phyloP scores from a whole-genome alignment of 2,113 vertebrate genomes.

The Proterorhinus semilunaris region DNA sequence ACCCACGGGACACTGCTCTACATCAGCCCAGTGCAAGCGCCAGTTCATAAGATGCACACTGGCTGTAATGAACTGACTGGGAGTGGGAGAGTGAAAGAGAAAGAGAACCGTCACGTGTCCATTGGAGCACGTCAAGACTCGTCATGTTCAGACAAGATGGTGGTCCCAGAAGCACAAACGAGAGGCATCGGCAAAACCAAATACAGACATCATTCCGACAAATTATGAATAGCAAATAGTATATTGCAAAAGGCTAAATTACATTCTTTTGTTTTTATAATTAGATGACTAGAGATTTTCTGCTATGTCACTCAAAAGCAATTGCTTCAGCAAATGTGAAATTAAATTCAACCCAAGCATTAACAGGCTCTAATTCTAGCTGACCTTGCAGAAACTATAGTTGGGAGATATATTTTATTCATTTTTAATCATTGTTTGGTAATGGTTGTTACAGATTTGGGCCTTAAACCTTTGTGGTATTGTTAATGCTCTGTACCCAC shows the following conservation, averaged over 20 bases:
- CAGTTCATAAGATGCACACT: neutral
- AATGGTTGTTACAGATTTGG: too few relatives aligned
- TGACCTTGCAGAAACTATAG: too few relatives aligned
- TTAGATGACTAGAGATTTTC: too few relatives aligned
- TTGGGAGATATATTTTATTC: too few relatives aligned
- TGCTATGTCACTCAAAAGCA: neutral
- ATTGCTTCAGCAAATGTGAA: neutral
- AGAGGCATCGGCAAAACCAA: neutral
- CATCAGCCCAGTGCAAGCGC: neutral
- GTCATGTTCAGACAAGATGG: neutral
- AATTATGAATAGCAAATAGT: too few relatives aligned
- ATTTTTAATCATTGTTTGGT: too few relatives aligned
- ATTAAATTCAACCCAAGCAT: neutral
- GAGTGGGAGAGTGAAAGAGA: neutral
- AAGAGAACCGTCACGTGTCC: neutral
- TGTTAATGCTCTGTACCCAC: neutral
- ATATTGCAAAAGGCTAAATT: too few relatives aligned
- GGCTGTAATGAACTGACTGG: constrained; percentile 2
- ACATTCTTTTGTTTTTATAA: too few relatives aligned
- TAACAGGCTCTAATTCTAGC: too few relatives aligned
- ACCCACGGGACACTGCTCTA: neutral
- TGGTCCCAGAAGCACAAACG: neutral
- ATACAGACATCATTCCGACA: too few relatives aligned
- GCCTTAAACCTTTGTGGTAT: neutral
- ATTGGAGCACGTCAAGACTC: neutral